A percentile compares a stretch with the other conserved stretches of the same genome.
Conservation (phyloP, 2,888 invertebrate genomes). For the Mythimna lalbum region DNA sequence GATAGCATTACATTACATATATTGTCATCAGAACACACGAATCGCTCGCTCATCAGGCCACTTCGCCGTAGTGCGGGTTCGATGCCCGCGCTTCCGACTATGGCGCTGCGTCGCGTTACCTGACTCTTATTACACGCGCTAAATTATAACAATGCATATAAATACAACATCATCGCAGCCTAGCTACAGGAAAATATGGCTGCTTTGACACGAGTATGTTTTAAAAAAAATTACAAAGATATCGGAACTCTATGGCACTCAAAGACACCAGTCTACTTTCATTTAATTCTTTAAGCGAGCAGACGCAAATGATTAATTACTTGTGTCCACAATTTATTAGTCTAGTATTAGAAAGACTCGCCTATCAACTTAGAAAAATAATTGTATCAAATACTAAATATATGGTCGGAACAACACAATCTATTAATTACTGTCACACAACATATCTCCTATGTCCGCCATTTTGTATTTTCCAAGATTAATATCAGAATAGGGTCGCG, state of each 20-base stretch:
- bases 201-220: not conserved
- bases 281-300: not conserved
- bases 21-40: conserved; percentile 64
- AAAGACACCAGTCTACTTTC: conserved; percentile 6
- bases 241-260: conserved; percentile 6
- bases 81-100: conserved; percentile 84
- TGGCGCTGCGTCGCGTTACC: conserved; percentile 68
- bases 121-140: conserved; percentile 62
- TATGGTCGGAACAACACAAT: conserved; percentile 27
- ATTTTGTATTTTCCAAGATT: conserved; percentile 49
- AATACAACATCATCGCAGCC: conserved; percentile 40
- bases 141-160: conserved; percentile 58
- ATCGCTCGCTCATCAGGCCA: conserved; percentile 64
- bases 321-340: conserved; percentile 18
- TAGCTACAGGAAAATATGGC: conserved; percentile 16
- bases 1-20: conserved; percentile 48
- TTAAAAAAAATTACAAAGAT: conserved; percentile 16
- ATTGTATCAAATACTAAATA: conserved; percentile 39
- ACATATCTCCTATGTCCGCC: conserved; percentile 18
- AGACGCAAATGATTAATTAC: conserved; percentile 20
- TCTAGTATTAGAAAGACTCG: conserved; percentile 30
- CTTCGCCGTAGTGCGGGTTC: conserved; percentile 80
- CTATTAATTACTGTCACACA: conserved; percentile 41
- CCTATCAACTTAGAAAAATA: conserved; percentile 45
- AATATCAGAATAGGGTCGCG: conserved; percentile 38